Conservation (phyloP, 2,797 vertebrate species). For the Ambastaia sidthimunki region DNA sequence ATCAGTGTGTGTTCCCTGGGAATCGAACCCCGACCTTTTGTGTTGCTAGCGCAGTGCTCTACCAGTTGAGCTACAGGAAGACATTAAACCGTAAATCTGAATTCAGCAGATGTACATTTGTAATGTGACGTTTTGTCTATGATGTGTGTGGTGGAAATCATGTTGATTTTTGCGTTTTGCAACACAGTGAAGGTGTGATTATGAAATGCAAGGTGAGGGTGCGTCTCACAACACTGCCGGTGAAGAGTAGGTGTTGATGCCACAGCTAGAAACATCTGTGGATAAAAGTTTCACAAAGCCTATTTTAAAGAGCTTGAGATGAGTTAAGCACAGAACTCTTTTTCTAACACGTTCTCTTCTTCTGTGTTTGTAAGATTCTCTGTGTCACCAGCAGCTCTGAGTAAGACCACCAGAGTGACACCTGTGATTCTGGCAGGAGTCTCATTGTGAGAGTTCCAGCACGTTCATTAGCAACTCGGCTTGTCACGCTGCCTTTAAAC, state of each 20-base stretch:
- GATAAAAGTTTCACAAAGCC: not conserved
- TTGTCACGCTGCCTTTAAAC: conserved; percentile 85
- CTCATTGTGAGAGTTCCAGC: conserved; percentile 79
- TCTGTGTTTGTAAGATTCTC: conserved; percentile 17
- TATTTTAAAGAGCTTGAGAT: conserved; percentile 15
- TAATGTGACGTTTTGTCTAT: conserved; percentile 20
- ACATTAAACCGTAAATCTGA: not conserved
- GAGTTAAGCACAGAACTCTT: not conserved
- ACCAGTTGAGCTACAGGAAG: no score
- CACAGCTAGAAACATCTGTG: conserved; percentile 38
- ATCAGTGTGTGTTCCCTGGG: no score
- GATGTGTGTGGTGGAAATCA: conserved; percentile 21
- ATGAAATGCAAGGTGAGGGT: conserved; percentile 35
- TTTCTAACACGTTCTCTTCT: conserved; percentile 15
- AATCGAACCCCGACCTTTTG: no score
- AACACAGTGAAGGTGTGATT: conserved; percentile 32
- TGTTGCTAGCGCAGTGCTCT: no score
- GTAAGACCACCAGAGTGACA: conserved; percentile 25
- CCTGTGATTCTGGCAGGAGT: conserved; percentile 70
- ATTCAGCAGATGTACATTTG: conserved; percentile 8
- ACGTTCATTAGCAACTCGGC: conserved; percentile 84
- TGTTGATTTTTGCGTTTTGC: conserved; percentile 33
- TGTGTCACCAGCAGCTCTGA: not conserved
- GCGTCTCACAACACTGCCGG: conserved; percentile 26
- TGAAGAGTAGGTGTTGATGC: conserved; percentile 29